Conservation (phyloP, 2,113 vertebrate genomes). For the Triplophysa rosa region DNA sequence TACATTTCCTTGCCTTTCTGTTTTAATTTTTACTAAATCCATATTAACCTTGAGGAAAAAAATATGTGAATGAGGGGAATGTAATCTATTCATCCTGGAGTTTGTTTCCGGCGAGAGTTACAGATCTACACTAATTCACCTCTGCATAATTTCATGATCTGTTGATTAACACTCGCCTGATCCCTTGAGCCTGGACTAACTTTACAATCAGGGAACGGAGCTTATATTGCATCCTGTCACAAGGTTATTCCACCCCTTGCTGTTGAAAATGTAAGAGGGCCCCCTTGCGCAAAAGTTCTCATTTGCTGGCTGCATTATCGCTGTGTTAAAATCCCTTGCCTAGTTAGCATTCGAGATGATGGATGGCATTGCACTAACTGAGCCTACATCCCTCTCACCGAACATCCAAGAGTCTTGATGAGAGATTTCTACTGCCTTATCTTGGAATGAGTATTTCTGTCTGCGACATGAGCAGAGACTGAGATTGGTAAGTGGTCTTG, state of each 20-base stretch:
- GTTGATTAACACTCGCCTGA: conserved; percentile 27
- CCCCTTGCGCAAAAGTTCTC: conserved; percentile 50
- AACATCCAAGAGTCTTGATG: conserved; percentile 59
- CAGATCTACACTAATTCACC: conserved; percentile 14
- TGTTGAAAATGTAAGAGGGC: conserved; percentile 55
- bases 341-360: conserved; percentile 72
- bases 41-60: background rate
- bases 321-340: conserved; percentile 61
- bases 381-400: conserved; percentile 39
- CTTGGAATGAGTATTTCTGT: conserved; percentile 65
- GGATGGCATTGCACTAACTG: conserved; percentile 60
- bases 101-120: background rate
- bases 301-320: conserved; percentile 60
- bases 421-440: conserved; percentile 67
- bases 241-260: conserved; percentile 54
- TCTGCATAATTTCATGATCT: conserved; percentile 11
- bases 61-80: conserved; percentile 11
- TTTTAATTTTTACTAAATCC: background rate
- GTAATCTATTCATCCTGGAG: conserved; percentile 11
- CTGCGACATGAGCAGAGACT: conserved; percentile 44
- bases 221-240: conserved; percentile 31
- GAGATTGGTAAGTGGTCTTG: conserved; percentile 50
- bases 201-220: conserved; percentile 20
- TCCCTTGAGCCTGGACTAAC: conserved; percentile 23
- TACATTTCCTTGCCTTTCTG: background rate